phyloP scores from a whole-genome alignment of 2,888 invertebrate genomes.

The Strigamia transsilvanica region DNA sequence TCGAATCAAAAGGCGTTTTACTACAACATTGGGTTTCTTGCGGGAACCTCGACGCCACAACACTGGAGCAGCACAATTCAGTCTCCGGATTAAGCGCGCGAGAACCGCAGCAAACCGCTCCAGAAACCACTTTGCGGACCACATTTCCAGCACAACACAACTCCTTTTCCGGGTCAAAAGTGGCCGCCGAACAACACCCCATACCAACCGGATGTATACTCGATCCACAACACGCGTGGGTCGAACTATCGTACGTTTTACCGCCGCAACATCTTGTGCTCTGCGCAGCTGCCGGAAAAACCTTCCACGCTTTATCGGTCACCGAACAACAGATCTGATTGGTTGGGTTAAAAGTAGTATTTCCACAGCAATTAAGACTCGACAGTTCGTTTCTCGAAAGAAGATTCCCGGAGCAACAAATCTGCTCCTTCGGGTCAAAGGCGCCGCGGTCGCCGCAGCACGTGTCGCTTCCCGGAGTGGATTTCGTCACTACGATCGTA shows the following conservation, averaged over 20 bases:
- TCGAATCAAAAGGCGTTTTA: conserved; percentile 25
- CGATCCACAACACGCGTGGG: not conserved
- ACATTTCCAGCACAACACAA: conserved; percentile 43
- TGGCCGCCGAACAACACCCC: conserved; percentile 1
- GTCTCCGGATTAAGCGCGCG: conserved; percentile 19
- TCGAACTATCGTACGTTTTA: conserved; percentile 3
- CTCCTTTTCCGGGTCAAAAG: conserved; percentile 41
- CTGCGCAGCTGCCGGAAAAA: not conserved
- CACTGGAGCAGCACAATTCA: conserved; percentile 33
- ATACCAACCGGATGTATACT: not conserved
- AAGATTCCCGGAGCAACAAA: conserved; percentile 48
- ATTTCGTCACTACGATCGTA: not conserved
- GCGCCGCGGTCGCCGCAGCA: conserved; percentile 31
- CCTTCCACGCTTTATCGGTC: not conserved
- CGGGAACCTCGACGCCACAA: conserved; percentile 18
- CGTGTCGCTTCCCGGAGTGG: not conserved
- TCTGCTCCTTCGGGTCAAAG: conserved; percentile 31
- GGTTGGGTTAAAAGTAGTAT: not conserved
- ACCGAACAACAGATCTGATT: conserved; percentile 30
- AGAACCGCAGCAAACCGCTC: not conserved
- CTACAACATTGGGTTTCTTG: conserved; percentile 46
- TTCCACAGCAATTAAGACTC: conserved; percentile 18
- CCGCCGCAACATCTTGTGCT: conserved; percentile 38
- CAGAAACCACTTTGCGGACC: not conserved
- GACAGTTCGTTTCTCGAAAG: not conserved